These are phyloP conservation scores for Anas bahamensis DNA, from an alignment of 2,797 vertebrate species.

Conservation along the genomic window DNA sequence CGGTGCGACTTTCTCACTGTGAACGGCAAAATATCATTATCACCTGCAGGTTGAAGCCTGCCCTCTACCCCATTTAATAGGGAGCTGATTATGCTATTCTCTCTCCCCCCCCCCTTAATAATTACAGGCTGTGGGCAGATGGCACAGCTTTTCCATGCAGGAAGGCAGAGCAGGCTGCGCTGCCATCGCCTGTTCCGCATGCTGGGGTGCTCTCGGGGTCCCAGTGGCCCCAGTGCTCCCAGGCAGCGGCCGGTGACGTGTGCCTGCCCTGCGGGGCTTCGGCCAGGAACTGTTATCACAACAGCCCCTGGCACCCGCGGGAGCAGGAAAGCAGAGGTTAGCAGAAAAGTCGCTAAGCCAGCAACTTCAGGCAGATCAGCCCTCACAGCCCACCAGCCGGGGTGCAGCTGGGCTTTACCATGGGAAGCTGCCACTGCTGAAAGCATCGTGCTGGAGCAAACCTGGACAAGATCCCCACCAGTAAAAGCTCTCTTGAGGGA, in stretches of 20 bases:
- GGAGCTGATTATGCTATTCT: constrained; percentile 17
- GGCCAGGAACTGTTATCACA: neutral
- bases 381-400: neutral
- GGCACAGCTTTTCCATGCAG: neutral
- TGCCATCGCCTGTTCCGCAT: neutral
- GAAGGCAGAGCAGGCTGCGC: neutral
- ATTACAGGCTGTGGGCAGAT: constrained; percentile 51
- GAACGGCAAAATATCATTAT: constrained; percentile 62
- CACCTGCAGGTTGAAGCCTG: constrained; percentile 70
- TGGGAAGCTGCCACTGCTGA: accelerated
- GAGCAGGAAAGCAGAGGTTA: constrained; percentile 60
- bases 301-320: neutral
- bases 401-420: constrained; percentile 15
- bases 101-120: neutral
- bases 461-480: neutral
- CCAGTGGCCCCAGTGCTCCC: neutral
- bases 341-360: constrained; percentile 59
- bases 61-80: constrained; percentile 34
- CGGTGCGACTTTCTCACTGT: constrained; percentile 42
- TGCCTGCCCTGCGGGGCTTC: accelerated
- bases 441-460: accelerated
- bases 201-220: neutral
- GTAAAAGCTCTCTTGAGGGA: neutral
- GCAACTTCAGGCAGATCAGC: neutral
- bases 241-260: neutral